Percentiles rank a stretch among this genome's conserved stretches.
Evolutionary conservation across 2,113 vertebrate genomes (phyloP).

Genomic region (Podocnemis expansa): DNA sequence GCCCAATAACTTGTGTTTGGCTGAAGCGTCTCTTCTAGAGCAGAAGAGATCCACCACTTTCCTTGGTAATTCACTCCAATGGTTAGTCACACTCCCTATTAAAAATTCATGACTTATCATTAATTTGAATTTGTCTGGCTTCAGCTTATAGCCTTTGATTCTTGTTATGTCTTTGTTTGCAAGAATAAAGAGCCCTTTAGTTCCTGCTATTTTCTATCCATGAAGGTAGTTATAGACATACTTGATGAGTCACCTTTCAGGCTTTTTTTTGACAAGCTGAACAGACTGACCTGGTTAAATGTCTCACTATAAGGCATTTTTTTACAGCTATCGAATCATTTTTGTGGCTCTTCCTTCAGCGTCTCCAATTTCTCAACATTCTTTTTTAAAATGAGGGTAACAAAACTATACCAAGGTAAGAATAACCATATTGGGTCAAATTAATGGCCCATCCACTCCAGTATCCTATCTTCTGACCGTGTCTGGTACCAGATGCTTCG

Average conservation of each 20-base stretch:
- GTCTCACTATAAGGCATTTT: neutral
- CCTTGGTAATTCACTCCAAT: neutral
- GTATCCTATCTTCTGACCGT: too few relatives aligned
- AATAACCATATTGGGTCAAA: neutral
- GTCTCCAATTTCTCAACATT: neutral
- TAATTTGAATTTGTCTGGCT: neutral
- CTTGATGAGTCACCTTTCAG: neutral
- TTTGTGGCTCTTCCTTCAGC: neutral
- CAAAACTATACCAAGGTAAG: neutral
- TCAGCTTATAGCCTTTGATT: neutral
- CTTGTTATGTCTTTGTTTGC: neutral
- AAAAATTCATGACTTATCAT: neutral
- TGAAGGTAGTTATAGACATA: neutral
- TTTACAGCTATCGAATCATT: neutral
- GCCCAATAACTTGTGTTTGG: neutral
- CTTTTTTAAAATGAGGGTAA: neutral
- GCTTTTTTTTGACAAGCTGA: neutral
- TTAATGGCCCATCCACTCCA: too few relatives aligned
- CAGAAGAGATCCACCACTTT: neutral
- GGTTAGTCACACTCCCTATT: neutral
- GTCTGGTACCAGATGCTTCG: too few relatives aligned
- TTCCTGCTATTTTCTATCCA: neutral
- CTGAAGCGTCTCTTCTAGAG: neutral
- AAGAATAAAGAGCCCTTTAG: neutral
- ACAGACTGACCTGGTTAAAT: neutral